Percentiles rank a stretch among this genome's conserved stretches.
phyloP scores from a whole-genome alignment of 2,888 invertebrate genomes.

The Salticus scenicus region DNA sequence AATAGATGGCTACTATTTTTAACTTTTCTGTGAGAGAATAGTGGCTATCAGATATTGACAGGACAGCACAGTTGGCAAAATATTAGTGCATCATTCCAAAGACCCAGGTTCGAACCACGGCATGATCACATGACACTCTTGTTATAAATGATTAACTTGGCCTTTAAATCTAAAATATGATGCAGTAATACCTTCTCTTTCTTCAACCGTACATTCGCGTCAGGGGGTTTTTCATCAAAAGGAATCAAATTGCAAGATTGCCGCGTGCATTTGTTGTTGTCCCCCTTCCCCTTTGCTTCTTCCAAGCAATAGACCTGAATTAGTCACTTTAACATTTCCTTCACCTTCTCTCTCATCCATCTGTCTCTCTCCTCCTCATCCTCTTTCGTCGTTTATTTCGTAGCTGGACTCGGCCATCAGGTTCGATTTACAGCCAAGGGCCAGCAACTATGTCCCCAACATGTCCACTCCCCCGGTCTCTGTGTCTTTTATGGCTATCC shows the following conservation, averaged over 20 bases:
- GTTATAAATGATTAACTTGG: no score
- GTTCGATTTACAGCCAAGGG: slow-evolving; percentile 62
- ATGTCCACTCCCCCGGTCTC: slow-evolving; percentile 5
- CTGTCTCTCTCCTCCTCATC: slow-evolving; percentile 10
- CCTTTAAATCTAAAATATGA: no score
- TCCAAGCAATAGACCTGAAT: slow-evolving; percentile 51
- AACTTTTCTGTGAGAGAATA: no score
- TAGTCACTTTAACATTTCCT: slow-evolving; percentile 61
- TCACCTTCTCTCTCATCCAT: not conserved
- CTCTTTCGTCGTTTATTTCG: slow-evolving; percentile 40
- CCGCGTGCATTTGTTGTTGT: slow-evolving; percentile 20
- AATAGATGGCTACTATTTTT: no score
- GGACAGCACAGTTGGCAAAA: no score
- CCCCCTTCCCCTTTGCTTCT: slow-evolving; percentile 1
- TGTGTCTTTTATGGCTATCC: slow-evolving; percentile 64
- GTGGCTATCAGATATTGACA: no score
- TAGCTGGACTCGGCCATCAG: slow-evolving; percentile 30
- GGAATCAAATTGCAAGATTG: slow-evolving; percentile 47
- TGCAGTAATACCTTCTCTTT: no score
- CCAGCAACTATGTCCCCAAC: slow-evolving; percentile 39
- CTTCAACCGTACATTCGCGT: not conserved
- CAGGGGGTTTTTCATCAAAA: slow-evolving; percentile 46
- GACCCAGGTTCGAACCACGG: no score
- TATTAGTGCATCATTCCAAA: no score
- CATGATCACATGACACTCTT: no score